Evolutionary conservation across 2,113 vertebrate genomes (phyloP).

Genomic region (Leptodactylus fuscus): DNA sequence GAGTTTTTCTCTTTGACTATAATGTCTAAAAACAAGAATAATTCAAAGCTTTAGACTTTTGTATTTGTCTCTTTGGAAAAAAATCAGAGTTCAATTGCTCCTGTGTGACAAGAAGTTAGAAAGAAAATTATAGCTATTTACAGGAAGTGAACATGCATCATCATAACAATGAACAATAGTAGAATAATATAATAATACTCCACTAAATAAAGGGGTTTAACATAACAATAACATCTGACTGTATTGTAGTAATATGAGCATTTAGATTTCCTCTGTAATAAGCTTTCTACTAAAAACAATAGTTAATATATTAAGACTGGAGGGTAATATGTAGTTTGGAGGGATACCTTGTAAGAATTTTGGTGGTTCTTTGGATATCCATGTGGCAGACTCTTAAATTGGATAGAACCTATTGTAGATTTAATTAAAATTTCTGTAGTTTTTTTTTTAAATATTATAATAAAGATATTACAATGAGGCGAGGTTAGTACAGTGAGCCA

Average conservation of each 20-base stretch:
- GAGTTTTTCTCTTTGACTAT: background rate
- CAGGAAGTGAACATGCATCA: background rate
- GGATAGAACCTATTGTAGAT: too few relatives aligned
- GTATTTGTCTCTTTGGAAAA: slow-evolving; percentile 1
- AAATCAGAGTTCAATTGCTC: slow-evolving; percentile 1
- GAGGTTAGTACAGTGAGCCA: too few relatives aligned
- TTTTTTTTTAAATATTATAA: too few relatives aligned
- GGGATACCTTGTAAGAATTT: too few relatives aligned
- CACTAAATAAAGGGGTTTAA: background rate
- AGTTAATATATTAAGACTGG: too few relatives aligned
- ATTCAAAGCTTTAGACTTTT: background rate
- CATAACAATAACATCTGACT: background rate
- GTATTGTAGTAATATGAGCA: background rate
- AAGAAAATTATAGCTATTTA: slow-evolving; percentile 19
- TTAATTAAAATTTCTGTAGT: too few relatives aligned
- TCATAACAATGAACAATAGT: background rate
- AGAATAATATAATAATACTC: slow-evolving; percentile 6
- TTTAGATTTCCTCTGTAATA: background rate
- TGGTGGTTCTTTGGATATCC: too few relatives aligned
- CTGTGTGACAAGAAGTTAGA: background rate
- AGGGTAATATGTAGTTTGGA: too few relatives aligned
- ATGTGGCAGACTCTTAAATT: too few relatives aligned
- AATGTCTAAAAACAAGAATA: background rate
- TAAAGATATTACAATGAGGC: too few relatives aligned
- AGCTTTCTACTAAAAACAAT: background rate